These are phyloP conservation scores for Amphimallon solstitiale DNA, from an alignment of 2,888 invertebrate species.

Conservation along the genomic window DNA sequence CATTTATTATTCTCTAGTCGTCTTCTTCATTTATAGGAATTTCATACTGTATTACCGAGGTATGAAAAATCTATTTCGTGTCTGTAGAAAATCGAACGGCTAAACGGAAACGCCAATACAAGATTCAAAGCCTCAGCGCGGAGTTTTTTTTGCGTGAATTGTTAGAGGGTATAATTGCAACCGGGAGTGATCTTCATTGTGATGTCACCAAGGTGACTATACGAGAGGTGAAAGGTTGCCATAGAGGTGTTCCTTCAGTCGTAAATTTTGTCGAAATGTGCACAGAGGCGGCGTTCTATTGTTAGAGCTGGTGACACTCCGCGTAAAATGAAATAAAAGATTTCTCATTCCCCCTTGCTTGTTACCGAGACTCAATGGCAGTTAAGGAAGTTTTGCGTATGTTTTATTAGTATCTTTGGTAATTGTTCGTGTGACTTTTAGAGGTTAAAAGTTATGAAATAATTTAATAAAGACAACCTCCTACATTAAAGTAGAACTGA, in stretches of 20 bases:
- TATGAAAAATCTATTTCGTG: not conserved
- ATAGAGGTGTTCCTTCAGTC: conserved; percentile 58
- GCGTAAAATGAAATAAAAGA: conserved; percentile 24
- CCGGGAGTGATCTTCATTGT: conserved; percentile 51
- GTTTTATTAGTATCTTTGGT: not conserved
- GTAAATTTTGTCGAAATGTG: conserved; percentile 46
- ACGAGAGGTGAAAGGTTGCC: conserved; percentile 60
- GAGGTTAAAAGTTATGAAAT: not conserved
- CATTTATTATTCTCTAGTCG: too few relatives aligned
- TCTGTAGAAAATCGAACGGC: not conserved
- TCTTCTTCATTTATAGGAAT: too few relatives aligned
- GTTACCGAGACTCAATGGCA: conserved; percentile 16
- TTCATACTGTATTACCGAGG: too few relatives aligned
- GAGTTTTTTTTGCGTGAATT: conserved; percentile 28
- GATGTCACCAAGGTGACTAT: conserved; percentile 58
- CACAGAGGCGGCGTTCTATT: conserved; percentile 2
- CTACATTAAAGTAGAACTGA: not conserved
- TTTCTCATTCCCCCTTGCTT: not conserved
- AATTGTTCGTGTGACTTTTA: not conserved
- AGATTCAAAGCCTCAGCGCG: conserved; percentile 13
- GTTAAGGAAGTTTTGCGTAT: conserved; percentile 14
- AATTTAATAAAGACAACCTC: not conserved
- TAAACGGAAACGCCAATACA: conserved; percentile 13
- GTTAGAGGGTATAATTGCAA: conserved; percentile 47
- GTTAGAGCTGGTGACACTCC: not conserved